Evolutionary conservation across 2,888 invertebrate genomes (phyloP).

Genomic region (Nomada lathburiana): DNA sequence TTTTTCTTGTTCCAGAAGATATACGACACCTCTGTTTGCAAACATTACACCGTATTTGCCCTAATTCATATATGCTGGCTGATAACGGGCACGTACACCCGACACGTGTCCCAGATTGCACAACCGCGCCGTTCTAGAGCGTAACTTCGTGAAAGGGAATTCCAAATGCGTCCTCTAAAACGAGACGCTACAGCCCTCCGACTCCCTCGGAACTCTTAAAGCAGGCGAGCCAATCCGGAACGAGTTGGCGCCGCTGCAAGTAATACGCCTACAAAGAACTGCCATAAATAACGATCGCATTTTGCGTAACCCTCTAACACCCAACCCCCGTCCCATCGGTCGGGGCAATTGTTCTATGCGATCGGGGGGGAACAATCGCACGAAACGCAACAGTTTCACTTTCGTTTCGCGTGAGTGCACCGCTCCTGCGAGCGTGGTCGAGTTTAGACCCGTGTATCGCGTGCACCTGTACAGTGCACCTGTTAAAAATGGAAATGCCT

Average conservation of each 20-base stretch:
- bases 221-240: neutral
- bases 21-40: neutral
- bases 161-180: slow-evolving; percentile 15
- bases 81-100: slow-evolving; percentile 14
- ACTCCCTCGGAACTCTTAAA: neutral
- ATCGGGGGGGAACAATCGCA: neutral
- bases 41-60: neutral
- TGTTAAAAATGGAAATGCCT: slow-evolving; percentile 37
- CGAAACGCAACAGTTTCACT: slow-evolving; percentile 15
- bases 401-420: slow-evolving; percentile 1
- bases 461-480: slow-evolving; percentile 2
- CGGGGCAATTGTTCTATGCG: too few species aligned
- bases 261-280: neutral
- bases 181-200: neutral
- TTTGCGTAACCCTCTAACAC: neutral
- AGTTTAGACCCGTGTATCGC: slow-evolving; percentile 17
- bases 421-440: neutral
- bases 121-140: neutral
- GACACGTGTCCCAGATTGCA: slow-evolving; percentile 15
- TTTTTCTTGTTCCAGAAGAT: neutral
- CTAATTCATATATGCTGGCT: neutral
- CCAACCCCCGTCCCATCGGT: neutral
- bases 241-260: neutral
- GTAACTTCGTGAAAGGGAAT: slow-evolving; percentile 13
- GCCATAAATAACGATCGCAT: slow-evolving; percentile 1